Conservation (phyloP, 2,113 vertebrate genomes). For the Pachycephala philippinensis region DNA sequence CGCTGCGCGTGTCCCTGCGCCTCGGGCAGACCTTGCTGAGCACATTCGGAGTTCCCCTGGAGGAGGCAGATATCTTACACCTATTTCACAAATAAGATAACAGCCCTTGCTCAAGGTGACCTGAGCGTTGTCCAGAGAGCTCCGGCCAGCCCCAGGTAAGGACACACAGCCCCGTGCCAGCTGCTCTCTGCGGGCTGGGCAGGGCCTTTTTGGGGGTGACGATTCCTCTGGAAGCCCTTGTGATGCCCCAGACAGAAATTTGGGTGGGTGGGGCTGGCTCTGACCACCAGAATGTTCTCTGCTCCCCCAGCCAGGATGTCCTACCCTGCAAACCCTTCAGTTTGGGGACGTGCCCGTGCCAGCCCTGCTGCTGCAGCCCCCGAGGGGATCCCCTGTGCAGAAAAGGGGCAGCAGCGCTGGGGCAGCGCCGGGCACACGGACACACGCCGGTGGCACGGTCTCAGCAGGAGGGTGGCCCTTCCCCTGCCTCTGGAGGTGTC, state of each 20-base stretch:
- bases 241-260: not conserved
- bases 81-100: constrained; percentile 25
- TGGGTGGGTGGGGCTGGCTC: accelerated
- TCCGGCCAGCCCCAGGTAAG: not conserved
- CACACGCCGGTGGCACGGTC: accelerated
- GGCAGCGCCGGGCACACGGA: not conserved
- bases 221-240: not conserved
- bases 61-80: not conserved
- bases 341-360: accelerated
- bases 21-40: not conserved
- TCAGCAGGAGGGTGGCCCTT: not conserved
- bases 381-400: not conserved
- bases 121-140: not conserved
- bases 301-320: accelerated
- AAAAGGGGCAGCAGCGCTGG: not conserved
- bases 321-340: accelerated
- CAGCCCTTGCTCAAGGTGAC: constrained; percentile 29
- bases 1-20: accelerated
- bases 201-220: accelerated
- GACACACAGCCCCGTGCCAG: not conserved
- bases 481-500: not conserved
- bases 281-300: not conserved
- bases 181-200: not conserved
- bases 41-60: accelerated
- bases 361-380: not conserved